These are phyloP conservation scores for Paralichthys olivaceus DNA, from an alignment of 2,113 vertebrate genomes.

Conservation along the genomic window DNA sequence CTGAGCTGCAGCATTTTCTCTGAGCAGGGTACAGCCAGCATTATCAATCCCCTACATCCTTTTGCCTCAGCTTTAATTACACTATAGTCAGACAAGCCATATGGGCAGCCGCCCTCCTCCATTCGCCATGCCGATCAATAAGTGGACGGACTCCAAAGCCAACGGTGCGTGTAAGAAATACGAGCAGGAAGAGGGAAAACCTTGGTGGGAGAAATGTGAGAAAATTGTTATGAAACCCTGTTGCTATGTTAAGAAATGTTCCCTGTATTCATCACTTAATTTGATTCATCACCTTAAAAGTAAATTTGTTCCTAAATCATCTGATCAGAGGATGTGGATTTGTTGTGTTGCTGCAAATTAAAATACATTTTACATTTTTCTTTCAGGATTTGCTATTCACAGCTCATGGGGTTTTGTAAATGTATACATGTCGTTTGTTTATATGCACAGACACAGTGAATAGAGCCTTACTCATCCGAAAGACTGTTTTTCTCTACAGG, in stretches of 20 bases:
- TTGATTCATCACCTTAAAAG: conserved; percentile 14
- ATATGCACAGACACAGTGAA: conserved; percentile 19
- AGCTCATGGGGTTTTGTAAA: background rate
- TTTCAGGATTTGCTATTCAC: background rate
- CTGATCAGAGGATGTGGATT: background rate
- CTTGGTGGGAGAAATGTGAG: background rate
- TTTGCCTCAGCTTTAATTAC: conserved; percentile 71
- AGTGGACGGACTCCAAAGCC: conserved; percentile 58
- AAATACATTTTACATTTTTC: background rate
- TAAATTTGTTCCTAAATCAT: conserved; percentile 11
- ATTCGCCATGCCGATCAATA: conserved; percentile 62
- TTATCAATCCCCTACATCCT: conserved; percentile 48
- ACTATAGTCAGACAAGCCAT: conserved; percentile 51
- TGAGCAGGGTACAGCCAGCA: conserved; percentile 8
- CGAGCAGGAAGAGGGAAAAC: conserved; percentile 7
- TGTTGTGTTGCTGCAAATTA: background rate
- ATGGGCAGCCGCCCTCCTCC: conserved; percentile 36
- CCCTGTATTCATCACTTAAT: conserved; percentile 24
- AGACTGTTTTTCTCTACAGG: background rate
- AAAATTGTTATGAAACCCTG: conserved; percentile 4
- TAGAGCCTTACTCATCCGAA: conserved; percentile 5
- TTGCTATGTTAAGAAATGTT: background rate
- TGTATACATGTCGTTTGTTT: conserved; percentile 8
- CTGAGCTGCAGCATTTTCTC: conserved; percentile 24
- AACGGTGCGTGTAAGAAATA: conserved; percentile 43